Percentiles rank a stretch among this genome's conserved stretches.
Evolutionary conservation across 2,113 vertebrate species (phyloP).

Genomic region (Hoplias malabaricus): DNA sequence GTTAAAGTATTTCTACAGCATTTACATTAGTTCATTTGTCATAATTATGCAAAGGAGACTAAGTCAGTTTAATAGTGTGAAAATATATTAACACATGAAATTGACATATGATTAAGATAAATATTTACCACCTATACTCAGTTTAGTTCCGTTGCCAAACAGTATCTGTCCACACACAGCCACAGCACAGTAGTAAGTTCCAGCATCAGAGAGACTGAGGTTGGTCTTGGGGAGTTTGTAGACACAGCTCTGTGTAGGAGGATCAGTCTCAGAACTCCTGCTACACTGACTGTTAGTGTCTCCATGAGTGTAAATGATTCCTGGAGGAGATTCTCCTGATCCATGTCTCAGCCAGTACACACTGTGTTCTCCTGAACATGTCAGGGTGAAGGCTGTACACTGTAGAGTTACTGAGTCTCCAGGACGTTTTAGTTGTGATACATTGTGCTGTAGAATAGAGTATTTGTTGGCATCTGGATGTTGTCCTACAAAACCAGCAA

Average conservation of each 20-base stretch:
- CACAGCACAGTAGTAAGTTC: slow-evolving; percentile 54
- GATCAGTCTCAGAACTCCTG: neutral
- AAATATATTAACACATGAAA: no score
- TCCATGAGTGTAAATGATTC: slow-evolving; percentile 44
- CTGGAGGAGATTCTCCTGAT: slow-evolving; percentile 14
- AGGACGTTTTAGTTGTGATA: slow-evolving; percentile 13
- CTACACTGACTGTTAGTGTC: slow-evolving; percentile 31
- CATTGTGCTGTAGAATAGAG: neutral
- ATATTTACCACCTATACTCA: slow-evolving; percentile 3
- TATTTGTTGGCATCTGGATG: neutral
- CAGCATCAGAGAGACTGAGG: slow-evolving; percentile 47
- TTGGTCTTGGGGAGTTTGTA: slow-evolving; percentile 51
- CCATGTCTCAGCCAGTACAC: slow-evolving; percentile 52
- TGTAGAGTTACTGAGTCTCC: slow-evolving; percentile 47
- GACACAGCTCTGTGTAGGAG: slow-evolving; percentile 39
- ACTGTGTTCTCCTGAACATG: slow-evolving; percentile 35
- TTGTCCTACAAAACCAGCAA: slow-evolving; percentile 53
- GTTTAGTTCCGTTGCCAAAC: slow-evolving; percentile 53
- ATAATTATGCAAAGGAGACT: no score
- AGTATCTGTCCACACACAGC: slow-evolving; percentile 51
- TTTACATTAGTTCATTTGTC: no score
- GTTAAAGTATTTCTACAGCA: no score
- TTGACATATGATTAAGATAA: no score
- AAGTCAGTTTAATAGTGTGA: no score
- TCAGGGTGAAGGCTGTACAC: slow-evolving; percentile 35